Evolutionary conservation across 2,888 invertebrate species (phyloP).

Genomic region (Mechanitis messenoides): DNA sequence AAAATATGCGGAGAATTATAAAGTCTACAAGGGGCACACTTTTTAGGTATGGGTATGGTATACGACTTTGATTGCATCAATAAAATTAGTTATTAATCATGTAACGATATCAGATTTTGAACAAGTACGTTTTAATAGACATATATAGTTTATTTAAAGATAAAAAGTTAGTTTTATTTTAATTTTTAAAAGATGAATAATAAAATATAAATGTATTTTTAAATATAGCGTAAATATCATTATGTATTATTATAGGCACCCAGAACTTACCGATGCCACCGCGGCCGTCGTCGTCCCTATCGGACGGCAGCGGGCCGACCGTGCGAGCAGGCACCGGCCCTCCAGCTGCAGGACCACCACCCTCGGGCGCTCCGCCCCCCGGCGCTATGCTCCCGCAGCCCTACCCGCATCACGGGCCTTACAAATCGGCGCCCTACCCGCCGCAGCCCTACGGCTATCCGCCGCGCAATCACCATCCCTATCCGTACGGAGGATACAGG

Average conservation of each 20-base stretch:
- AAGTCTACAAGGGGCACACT: too few species aligned
- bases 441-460: constrained; percentile 68
- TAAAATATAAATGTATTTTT: neutral
- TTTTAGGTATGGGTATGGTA: too few species aligned
- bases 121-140: too few species aligned
- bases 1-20: too few species aligned
- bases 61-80: too few species aligned
- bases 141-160: too few species aligned
- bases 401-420: constrained; percentile 59
- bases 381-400: constrained; percentile 64
- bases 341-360: constrained; percentile 48
- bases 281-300: constrained; percentile 90
- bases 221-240: neutral
- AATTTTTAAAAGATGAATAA: too few species aligned
- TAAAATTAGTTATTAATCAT: too few species aligned
- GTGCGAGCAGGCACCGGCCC: constrained; percentile 49
- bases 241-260: constrained; percentile 77
- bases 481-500: constrained; percentile 62
- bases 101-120: too few species aligned
- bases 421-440: constrained; percentile 69
- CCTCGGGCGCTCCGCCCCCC: constrained; percentile 56
- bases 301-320: constrained; percentile 71
- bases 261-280: constrained; percentile 98
- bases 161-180: too few species aligned
- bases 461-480: constrained; percentile 71